These are phyloP conservation scores for Corynorhinus townsendii DNA, from an alignment of 2,113 vertebrate species.

Conservation along the genomic window DNA sequence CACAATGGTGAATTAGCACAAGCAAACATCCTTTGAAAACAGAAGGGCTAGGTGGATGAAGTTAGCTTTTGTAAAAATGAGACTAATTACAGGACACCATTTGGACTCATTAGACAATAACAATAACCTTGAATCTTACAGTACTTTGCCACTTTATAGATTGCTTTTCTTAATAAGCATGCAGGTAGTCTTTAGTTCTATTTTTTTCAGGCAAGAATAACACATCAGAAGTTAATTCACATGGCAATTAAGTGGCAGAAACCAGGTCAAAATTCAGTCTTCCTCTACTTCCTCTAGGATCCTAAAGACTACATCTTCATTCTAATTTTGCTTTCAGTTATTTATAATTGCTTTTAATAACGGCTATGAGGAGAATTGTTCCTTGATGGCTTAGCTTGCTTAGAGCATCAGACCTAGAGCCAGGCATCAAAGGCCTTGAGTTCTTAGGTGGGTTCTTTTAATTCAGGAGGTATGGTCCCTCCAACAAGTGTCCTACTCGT, in stretches of 20 bases:
- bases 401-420: background rate
- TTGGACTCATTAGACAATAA: background rate
- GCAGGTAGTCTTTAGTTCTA: background rate
- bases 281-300: background rate
- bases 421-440: background rate
- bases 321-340: conserved; percentile 24
- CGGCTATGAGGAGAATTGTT: background rate
- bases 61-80: background rate
- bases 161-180: conserved; percentile 4
- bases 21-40: background rate
- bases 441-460: conserved; percentile 18
- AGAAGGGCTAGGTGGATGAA: background rate
- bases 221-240: conserved; percentile 3
- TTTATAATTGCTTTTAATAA: conserved; percentile 23
- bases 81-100: background rate
- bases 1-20: background rate
- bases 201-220: background rate
- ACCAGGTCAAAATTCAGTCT: conserved; percentile 1
- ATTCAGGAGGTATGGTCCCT: background rate
- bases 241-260: background rate
- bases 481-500: background rate
- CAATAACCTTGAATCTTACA: background rate
- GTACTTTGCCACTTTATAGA: conserved; percentile 10
- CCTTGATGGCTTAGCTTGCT: background rate
- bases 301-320: background rate